Evolutionary conservation across 1,140 invertebrate species (phyloP), one percentile per base, ranked within the genome.

Genomic region (Drosophila paulistorum): DNA sequence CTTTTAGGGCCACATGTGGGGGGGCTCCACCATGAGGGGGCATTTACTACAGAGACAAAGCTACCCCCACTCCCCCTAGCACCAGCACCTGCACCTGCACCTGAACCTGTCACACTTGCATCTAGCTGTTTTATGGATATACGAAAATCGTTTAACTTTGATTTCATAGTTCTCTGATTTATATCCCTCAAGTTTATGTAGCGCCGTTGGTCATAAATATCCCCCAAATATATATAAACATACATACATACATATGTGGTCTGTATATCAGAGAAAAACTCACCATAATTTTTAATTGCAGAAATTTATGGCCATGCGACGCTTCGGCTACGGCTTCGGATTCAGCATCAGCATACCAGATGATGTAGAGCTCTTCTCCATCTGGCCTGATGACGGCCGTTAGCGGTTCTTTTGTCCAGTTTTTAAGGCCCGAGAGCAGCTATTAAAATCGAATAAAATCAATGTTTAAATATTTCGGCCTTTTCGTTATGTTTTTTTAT

Each of bases 381-480:
- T 57, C 61, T 48, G 30, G 20, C 42, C 39, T 71, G 79, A 62
- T 86, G 82, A 86, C 74, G 84, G 83, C n/a, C 79, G 83, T 87
- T 83, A 83, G 83, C 83, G 83, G 83, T 79, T 74, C 83, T 87
- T 83, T 87, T 86, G 83, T 86, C 65, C 81, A 58, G 74, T 30
- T 30, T 63, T 42, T n/a, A n/a, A 48, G 26, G 23, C 20, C 37
- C 11, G 42, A 54, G 37, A 39, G 37, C 11, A 39, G 74, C 76
- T 87, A 86, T 86, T 86, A 86, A 86, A 86, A 87, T 87, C 83
- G 65, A 86, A 86, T 86, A 86, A 86, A 86, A 86, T 87, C 83
- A 87, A 83, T 87, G 76, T 75, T 83, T 74, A 71, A 81, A 84
- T 62, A 66, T 65, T 63, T 65, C 65, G 33, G 67, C 17, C 11